Evolutionary conservation across 2,888 invertebrate species (phyloP), one percentile per base, ranked within the genome.

Genomic region (Ochropleura leucogaster): DNA sequence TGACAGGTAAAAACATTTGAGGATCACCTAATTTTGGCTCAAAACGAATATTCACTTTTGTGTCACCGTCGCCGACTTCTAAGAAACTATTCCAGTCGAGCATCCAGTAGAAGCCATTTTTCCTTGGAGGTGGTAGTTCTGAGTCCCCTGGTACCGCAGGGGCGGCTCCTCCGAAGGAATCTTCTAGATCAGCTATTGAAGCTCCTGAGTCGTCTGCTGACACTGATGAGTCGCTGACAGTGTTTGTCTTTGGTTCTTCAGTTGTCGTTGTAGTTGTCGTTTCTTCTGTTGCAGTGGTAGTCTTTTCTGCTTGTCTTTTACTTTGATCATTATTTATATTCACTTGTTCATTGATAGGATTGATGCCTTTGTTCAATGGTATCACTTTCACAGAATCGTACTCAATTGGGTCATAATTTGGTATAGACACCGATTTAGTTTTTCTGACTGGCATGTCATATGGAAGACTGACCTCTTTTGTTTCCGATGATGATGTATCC

Each of bases 41-140:
- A 87, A 98, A 98, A 88, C 98, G 97, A 85, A 98, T 97, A 88
- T 98, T 98, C 0, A 98, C 98, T 94, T 98, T 97, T 53, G 97
- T 97, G 81, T 97, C 97, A 57, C 97, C 98, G 42, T 98, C 98
- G 16, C 98, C 98, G 6, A 98, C 98, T 93, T 98, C 98, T 30
- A 98, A 96, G 89, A 98, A 98, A 71, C 98, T 97, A 89, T 98
- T 98, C 98, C 98, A 98, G 90, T 98, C 98, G 10, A 98, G 96
- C 89, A 98, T 97, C 95, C 98, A 98, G 90, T 98, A 98, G 84
- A 98, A 97, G 0, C 98, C 98, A 77, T 98, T 98, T 87, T 97
- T 97, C 85, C 97, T 97, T 57, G 97, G 97, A 0, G 98, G 97
- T 8, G 98, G 97, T 46, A 97, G 89, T 20, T 97, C 96, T 5